Base-by-base conservation (phyloP, 1,140 invertebrate genomes). In the Hyles euphorbiae region DNA sequence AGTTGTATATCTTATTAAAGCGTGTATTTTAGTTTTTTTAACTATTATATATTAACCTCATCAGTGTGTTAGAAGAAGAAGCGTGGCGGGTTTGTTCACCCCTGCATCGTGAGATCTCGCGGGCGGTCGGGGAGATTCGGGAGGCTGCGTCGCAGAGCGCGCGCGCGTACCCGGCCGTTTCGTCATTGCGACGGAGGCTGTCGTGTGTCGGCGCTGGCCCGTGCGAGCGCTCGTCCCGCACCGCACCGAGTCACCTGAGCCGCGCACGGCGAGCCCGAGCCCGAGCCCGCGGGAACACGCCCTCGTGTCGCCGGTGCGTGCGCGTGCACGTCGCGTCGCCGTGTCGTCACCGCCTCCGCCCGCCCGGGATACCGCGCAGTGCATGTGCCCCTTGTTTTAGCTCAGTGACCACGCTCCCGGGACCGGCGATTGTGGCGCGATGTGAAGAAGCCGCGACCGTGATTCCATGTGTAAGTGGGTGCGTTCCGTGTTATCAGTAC, bases 141-240 rank as follows among this genome's bases (percentile, higher is more conserved):
- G 81, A 76, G 74, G 79, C 76, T 78, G 82, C 71, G 80, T 64
- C 78, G 75, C 70, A 86, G 77, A 54, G 83, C 81, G 85, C 83
- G 81, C 81, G 81, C 84, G 84, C 84, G 83, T 82, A 67, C 83
- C 83, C 84, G 81, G 83, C 78, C 83, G 80, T 74, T 86, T 84
- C 84, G 84, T 78, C 84, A 86, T 86, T 86, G 84, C 84, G 84
- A 81, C 84, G 84, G 80, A 85, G 81, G 81, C 83, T 85, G 80
- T 85, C 78, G 81, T 81, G 76, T 84, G 77, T 87, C 81, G 70
- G 83, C 80, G 78, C 76, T 79, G 76, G 82, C 65, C 81, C 77
- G 80, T 75, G 75, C 74, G 72, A 81, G 76, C 77, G 78, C 72
- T 78, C 70, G 72, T 74, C 66, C 67, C 72, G 70, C 72, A 70